Base-by-base conservation (phyloP, 23 tunicate species). In the Ascidia mentula region DNA sequence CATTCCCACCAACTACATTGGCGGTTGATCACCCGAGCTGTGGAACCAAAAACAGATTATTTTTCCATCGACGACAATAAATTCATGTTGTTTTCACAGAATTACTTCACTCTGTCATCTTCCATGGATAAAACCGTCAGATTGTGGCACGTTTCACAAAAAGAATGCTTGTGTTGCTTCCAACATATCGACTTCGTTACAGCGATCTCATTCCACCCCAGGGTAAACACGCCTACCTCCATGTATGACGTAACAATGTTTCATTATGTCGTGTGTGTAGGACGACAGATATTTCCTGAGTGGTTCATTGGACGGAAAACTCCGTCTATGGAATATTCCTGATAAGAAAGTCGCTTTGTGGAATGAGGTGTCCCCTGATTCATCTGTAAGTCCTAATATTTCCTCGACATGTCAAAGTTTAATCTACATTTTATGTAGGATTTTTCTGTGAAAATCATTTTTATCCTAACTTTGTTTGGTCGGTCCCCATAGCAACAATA, bases 121-220 rank as follows among this genome's bases (percentile, higher is more conserved):
- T 93, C 98, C 28, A 93, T 93, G 98, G 98, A 93, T 83, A 93
- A 93, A 46, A 93, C 98, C 13, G 92, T 88, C 22, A 82, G 98
- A 22, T 80, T 93, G 60, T 93, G 98, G 98, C 98, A 93, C 40
- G 88, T 93, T 8, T 88, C 93, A 65, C 92, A 90, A 69, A 93
- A 93, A 61, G 98, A 93, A 77, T 93, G 98, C 72, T 80, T 93
- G 2, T 93, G 98, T 72, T 93, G 98, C 75, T 93, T 93, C 76
- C 98, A 93, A 70, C 98, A 93, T 60, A 93, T 93, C 80, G 98
- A 93, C 71, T 93, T 93, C 42, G 98, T 93, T 36, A 93, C 98
- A 32, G 98, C 98, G 38, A 93, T 93, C 30, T 86, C 98, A 0
- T 93, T 93, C 70, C 98, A 93, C 76, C 98, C 98, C 17, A 88